Percentiles rank a stretch among this genome's conserved stretches.
Evolutionary conservation across 64 coral and sea anemone genomes (phyloP).

Genomic region (Astreopora myriophthalma): DNA sequence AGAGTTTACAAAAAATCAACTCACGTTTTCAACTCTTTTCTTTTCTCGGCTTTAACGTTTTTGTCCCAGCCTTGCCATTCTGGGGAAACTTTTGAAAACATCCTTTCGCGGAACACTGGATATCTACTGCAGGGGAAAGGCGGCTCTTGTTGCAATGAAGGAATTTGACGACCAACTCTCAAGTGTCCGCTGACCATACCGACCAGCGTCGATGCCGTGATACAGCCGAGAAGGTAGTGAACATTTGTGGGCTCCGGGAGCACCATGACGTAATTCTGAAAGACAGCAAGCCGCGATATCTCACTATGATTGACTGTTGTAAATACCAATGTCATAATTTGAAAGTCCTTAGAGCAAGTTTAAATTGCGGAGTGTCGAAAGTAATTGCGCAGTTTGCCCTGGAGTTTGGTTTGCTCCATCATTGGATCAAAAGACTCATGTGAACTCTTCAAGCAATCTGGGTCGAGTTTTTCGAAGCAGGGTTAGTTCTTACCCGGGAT

Average conservation of each 20-base stretch:
- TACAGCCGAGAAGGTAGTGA: background rate
- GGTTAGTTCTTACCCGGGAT: too few relatives aligned
- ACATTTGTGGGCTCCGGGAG: background rate
- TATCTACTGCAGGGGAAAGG: background rate
- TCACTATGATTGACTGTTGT: too few relatives aligned
- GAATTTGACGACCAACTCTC: background rate
- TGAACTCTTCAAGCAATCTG: too few relatives aligned
- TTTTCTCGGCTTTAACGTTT: background rate
- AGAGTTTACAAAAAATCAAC: background rate
- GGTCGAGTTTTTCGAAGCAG: too few relatives aligned
- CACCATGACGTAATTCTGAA: too few relatives aligned
- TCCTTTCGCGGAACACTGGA: background rate
- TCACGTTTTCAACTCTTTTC: background rate
- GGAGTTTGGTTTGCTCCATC: too few relatives aligned
- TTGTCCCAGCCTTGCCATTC: background rate
- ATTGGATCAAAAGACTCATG: too few relatives aligned
- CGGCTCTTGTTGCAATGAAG: background rate
- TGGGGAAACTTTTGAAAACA: background rate
- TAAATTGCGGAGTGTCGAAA: too few relatives aligned
- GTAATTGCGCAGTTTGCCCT: too few relatives aligned
- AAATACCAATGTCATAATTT: too few relatives aligned
- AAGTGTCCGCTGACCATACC: constrained; percentile 13
- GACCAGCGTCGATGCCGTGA: background rate
- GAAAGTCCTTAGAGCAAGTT: too few relatives aligned
- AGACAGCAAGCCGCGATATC: too few relatives aligned